Evolutionary conservation across 2,888 invertebrate species (phyloP), one percentile per base, ranked within the genome.

Genomic region (Crepidodera aurea): DNA sequence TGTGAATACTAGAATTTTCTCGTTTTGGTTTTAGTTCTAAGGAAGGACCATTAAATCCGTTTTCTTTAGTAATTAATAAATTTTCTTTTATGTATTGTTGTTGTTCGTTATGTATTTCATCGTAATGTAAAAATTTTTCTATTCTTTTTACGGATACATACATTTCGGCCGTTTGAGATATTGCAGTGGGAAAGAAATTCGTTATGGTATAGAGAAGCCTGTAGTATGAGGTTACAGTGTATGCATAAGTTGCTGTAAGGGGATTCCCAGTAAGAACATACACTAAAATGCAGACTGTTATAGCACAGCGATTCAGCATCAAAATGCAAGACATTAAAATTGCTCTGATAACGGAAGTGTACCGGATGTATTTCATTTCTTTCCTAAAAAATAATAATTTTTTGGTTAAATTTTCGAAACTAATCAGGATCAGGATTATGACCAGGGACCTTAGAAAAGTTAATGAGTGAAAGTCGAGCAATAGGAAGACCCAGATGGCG

Each of bases 291-390:
- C 93, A 92, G 54, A 92, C 86, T 76, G 90, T 93, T n/a, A 94
- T 83, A 0, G 94, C 90, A 37, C 93, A 85, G 68, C 95, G 88
- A 73, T 93, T 91, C 0, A 94, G 91, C 76, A 93, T 93, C 40
- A 94, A 89, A 73, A 85, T 78, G 65, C 85, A 77, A 0, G 89
- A 87, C 32, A 86, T 82, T 10, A 86, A 87, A 69, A 89, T 85
- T 0, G 87, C 88, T 73, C 86, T 83, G 60, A 89, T 83, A 79
- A 87, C 86, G 0, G 89, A 87, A 6, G 87, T 87, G 27, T 83
- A 80, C 68, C 85, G 82, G 57, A 91, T 84, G 56, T 86, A 85
- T 59, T 84, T 82, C 16, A 92, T 86, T 82, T 93, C 93, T 58
- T 84, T 77, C 73, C 91, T 92, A 42, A 39, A 71, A 54, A 15